Percentiles rank a stretch among this genome's conserved stretches.
These are phyloP conservation scores for Parambassis ranga DNA, from an alignment of 2,797 vertebrate genomes.

Conservation along the genomic window DNA sequence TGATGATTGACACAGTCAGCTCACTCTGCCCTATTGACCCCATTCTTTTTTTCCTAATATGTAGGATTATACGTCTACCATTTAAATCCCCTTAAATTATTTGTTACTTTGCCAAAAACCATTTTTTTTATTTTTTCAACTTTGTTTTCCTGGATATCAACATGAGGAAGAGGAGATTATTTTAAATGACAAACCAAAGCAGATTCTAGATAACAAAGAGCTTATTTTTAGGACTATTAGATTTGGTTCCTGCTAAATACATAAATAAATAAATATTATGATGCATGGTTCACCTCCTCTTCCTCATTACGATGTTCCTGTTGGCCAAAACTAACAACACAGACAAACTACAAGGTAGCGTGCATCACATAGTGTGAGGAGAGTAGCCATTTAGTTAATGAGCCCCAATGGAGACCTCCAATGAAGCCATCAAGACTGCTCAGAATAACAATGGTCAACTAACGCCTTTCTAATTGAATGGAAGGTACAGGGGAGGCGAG, in stretches of 20 bases:
- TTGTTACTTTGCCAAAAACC: constrained; percentile 34
- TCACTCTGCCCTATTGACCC: constrained; percentile 75
- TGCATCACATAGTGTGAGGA: constrained; percentile 66
- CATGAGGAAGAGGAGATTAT: constrained; percentile 28
- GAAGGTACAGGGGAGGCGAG: constrained; percentile 76
- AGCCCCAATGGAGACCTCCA: constrained; percentile 84
- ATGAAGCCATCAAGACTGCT: constrained; percentile 87
- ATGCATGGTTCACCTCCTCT: neutral
- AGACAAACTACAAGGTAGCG: constrained; percentile 52
- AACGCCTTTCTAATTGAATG: constrained; percentile 88
- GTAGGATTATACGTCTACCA: constrained; percentile 52
- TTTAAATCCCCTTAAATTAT: constrained; percentile 54
- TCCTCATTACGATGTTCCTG: constrained; percentile 6
- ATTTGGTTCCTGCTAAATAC: neutral
- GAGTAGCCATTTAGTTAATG: constrained; percentile 85
- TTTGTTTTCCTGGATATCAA: constrained; percentile 24
- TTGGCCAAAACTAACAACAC: constrained; percentile 41
- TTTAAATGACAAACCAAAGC: constrained; percentile 35
- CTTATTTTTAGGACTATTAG: neutral
- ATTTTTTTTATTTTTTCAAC: constrained; percentile 40
- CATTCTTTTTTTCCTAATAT: constrained; percentile 55
- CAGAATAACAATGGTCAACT: constrained; percentile 87
- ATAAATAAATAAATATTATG: neutral
- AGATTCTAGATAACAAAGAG: neutral
- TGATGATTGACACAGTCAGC: constrained; percentile 79